Conservation (phyloP, 2,113 vertebrate species). For the Panthera leo region DNA sequence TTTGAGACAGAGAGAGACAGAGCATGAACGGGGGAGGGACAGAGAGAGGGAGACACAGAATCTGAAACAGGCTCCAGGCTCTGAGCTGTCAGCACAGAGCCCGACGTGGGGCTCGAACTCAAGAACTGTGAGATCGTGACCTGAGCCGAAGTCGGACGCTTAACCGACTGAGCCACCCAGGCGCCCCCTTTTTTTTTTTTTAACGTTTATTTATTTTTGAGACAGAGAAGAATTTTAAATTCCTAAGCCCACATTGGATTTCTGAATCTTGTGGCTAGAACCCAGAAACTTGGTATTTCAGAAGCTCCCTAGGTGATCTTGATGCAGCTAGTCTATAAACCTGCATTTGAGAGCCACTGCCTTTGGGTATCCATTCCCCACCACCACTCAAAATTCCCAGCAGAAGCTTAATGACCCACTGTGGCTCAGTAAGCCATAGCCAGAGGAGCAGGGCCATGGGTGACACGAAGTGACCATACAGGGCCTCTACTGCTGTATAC, state of each 20-base stretch:
- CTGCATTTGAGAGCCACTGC: not conserved
- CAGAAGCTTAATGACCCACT: not conserved
- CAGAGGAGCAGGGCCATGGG: not conserved
- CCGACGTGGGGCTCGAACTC: too few relatives aligned
- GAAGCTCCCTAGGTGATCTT: not conserved
- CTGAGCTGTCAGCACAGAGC: too few relatives aligned
- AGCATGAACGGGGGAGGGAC: too few relatives aligned
- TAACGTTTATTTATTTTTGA: too few relatives aligned
- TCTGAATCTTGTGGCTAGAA: not conserved
- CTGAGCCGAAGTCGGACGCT: too few relatives aligned
- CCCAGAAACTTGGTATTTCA: not conserved
- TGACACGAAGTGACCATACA: not conserved
- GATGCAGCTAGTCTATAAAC: not conserved
- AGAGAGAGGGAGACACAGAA: too few relatives aligned
- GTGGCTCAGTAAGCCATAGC: not conserved
- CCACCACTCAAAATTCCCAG: not conserved
- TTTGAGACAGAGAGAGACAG: too few relatives aligned
- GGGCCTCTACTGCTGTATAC: not conserved
- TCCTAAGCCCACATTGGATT: not conserved
- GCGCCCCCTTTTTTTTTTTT: too few relatives aligned
- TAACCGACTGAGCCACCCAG: too few relatives aligned
- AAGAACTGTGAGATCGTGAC: too few relatives aligned
- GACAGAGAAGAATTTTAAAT: not conserved
- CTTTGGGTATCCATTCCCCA: too few relatives aligned
- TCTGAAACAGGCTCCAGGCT: too few relatives aligned